phyloP scores from a whole-genome alignment of 2,113 vertebrate genomes.

The Neolamprologus brichardi region DNA sequence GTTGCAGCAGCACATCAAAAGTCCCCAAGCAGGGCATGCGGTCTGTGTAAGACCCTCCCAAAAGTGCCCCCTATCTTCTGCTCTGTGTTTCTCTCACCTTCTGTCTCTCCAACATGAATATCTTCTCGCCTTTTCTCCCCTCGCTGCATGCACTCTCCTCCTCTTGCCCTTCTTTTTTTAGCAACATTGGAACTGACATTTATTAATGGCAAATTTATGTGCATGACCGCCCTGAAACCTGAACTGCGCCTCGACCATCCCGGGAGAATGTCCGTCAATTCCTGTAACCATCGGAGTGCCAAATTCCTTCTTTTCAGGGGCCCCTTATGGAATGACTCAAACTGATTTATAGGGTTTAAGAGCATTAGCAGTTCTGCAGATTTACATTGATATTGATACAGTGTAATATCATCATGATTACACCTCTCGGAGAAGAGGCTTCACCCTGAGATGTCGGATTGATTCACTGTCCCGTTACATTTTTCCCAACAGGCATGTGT shows the following conservation, averaged over 20 bases:
- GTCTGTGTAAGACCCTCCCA: slow-evolving; percentile 31
- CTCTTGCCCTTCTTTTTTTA: slow-evolving; percentile 46
- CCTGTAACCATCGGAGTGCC: slow-evolving; percentile 59
- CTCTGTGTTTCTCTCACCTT: slow-evolving; percentile 53
- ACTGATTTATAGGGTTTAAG: slow-evolving; percentile 57
- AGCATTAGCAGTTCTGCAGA: slow-evolving; percentile 40
- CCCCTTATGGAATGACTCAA: not conserved
- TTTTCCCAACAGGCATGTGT: not conserved
- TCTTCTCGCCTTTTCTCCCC: slow-evolving; percentile 34
- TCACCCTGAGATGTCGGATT: not conserved
- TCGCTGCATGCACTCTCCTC: not conserved
- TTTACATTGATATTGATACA: slow-evolving; percentile 39
- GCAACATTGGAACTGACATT: slow-evolving; percentile 66
- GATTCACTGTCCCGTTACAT: not conserved
- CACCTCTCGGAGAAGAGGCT: not conserved
- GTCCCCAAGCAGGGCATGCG: slow-evolving; percentile 21
- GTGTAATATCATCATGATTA: slow-evolving; percentile 42
- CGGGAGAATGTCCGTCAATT: slow-evolving; percentile 64
- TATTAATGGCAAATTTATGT: slow-evolving; percentile 71
- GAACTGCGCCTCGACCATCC: slow-evolving; percentile 54
- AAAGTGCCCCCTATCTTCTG: slow-evolving; percentile 50
- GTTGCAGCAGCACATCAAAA: slow-evolving; percentile 31
- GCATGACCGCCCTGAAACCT: slow-evolving; percentile 64
- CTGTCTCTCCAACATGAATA: slow-evolving; percentile 39
- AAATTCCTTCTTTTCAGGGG: slow-evolving; percentile 56